These are phyloP conservation scores for Sardina pilchardus DNA, from an alignment of 2,113 vertebrate genomes.

Conservation along the genomic window DNA sequence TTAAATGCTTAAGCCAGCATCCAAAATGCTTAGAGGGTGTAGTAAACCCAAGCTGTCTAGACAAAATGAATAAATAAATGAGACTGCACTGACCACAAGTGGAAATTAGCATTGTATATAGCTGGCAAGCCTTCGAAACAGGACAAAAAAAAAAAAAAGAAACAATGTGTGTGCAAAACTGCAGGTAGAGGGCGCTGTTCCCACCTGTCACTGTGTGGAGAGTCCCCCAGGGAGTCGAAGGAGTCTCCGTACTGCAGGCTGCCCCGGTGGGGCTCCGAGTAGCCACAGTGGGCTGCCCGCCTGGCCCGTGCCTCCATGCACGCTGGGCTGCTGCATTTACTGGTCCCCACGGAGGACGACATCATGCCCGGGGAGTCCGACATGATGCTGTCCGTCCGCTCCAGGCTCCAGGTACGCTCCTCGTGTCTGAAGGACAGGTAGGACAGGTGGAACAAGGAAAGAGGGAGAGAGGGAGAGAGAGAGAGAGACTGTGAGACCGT, in stretches of 20 bases:
- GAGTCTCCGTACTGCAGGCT: conserved; percentile 85
- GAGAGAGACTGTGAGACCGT: not conserved
- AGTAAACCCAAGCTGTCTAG: too few species aligned
- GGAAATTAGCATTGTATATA: not conserved
- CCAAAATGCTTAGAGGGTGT: too few species aligned
- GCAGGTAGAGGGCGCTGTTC: conserved; percentile 33
- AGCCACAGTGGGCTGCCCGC: conserved; percentile 82
- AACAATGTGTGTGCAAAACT: not conserved
- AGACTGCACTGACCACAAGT: too few species aligned
- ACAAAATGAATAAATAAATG: too few species aligned
- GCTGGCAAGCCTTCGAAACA: not conserved
- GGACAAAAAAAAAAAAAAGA: not conserved
- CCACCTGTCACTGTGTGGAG: conserved; percentile 97
- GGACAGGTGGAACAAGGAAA: conserved; percentile 15
- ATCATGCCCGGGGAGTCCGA: conserved; percentile 93
- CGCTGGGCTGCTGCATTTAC: conserved; percentile 96
- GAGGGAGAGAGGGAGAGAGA: conserved; percentile 10
- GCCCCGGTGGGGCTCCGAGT: conserved; percentile 79
- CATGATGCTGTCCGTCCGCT: conserved; percentile 89
- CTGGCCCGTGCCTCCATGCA: conserved; percentile 90
- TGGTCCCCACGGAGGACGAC: conserved; percentile 95
- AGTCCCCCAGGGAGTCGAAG: conserved; percentile 91
- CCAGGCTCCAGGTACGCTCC: conserved; percentile 94
- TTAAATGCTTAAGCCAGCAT: too few species aligned
- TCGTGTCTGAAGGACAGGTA: conserved; percentile 79